Evolutionary conservation across 2,888 invertebrate species (phyloP).

Genomic region (Leucophora obtusa): DNA sequence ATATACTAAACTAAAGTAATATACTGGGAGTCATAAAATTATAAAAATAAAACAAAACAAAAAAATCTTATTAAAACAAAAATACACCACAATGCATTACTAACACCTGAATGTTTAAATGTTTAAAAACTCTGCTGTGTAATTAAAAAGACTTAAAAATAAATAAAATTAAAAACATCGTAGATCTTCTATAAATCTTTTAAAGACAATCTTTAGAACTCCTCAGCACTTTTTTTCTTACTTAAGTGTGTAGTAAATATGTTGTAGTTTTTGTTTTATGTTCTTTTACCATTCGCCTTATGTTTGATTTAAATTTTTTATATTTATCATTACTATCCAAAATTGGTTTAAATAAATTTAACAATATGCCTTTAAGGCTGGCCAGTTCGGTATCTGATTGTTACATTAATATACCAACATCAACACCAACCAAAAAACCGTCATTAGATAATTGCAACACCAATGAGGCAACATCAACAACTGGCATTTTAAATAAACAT

Average conservation of each 20-base stretch:
- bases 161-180: not conserved
- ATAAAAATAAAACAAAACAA: conserved; percentile 1
- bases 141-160: not conserved
- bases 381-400: conserved; percentile 41
- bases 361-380: conserved; percentile 55
- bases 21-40: conserved; percentile 47
- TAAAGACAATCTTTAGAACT: not conserved
- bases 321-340: conserved; percentile 30
- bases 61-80: not conserved
- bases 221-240: not conserved
- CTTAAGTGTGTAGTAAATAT: not conserved
- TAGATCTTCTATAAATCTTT: not conserved
- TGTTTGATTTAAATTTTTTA: conserved; percentile 40
- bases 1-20: not conserved
- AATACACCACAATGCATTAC: not conserved
- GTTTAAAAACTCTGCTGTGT: too few species aligned
- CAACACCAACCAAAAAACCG: conserved; percentile 40
- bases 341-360: conserved; percentile 38
- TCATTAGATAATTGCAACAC: not conserved
- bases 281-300: conserved; percentile 12
- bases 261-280: not conserved
- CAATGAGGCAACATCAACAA: not conserved
- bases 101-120: not conserved
- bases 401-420: conserved; percentile 42
- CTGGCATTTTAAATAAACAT: conserved; percentile 52